phyloP scores from a whole-genome alignment of 2,888 invertebrate species.

The Prenolepis imparis region DNA sequence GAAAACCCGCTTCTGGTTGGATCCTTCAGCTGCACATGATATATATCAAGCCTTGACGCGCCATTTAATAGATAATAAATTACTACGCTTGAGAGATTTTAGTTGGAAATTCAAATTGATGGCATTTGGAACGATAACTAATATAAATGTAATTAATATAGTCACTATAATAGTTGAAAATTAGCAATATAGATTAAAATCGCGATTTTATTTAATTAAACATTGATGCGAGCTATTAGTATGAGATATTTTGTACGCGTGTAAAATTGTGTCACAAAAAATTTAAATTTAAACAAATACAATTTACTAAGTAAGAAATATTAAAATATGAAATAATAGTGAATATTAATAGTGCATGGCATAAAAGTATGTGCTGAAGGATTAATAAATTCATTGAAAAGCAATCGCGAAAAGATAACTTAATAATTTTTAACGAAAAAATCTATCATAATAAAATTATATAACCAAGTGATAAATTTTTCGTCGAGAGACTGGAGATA shows the following conservation, averaged over 20 bases:
- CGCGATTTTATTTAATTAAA: neutral
- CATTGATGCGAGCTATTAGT: neutral
- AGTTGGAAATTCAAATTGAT: constrained; percentile 6
- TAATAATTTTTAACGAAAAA: neutral
- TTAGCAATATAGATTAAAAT: neutral
- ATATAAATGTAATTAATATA: constrained; percentile 23
- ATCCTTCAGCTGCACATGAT: constrained; percentile 20
- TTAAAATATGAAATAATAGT: neutral
- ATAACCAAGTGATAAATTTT: neutral
- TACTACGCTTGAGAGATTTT: constrained; percentile 16
- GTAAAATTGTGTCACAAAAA: neutral
- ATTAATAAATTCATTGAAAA: neutral
- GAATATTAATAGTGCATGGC: neutral
- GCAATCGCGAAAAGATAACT: neutral
- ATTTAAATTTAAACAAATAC: neutral
- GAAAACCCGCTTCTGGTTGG: constrained; percentile 22
- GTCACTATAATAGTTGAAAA: neutral
- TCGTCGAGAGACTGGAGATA: neutral
- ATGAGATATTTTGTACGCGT: neutral
- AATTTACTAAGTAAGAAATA: neutral
- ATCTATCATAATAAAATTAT: neutral
- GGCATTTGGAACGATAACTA: neutral
- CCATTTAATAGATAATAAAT: constrained; percentile 45
- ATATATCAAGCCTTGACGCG: constrained; percentile 15
- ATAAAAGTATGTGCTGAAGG: neutral